Evolutionary conservation across 2,797 vertebrate species (phyloP).

Genomic region (Momotus momota): DNA sequence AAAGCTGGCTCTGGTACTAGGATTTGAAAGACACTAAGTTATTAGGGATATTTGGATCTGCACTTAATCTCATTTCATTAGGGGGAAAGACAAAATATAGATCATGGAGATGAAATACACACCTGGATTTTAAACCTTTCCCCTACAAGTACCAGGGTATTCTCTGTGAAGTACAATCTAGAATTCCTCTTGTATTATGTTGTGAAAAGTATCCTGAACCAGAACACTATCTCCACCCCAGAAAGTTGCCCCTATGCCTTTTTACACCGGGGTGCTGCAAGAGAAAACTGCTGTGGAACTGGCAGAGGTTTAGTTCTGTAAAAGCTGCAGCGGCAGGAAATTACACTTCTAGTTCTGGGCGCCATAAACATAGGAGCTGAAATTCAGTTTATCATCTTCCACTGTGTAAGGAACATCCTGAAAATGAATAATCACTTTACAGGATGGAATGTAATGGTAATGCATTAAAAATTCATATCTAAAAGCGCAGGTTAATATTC

Average conservation of each 20-base stretch:
- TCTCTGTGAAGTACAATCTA: not conserved
- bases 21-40: not conserved
- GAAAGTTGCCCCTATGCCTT: not conserved
- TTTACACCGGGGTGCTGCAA: not conserved
- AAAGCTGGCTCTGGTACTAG: not conserved
- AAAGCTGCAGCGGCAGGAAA: slow-evolving; percentile 58
- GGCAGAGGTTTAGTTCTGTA: slow-evolving; percentile 4
- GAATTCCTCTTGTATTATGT: not conserved
- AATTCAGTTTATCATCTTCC: slow-evolving; percentile 68
- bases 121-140: slow-evolving; percentile 8
- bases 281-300: not conserved
- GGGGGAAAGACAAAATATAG: not conserved
- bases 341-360: slow-evolving; percentile 45
- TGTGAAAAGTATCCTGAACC: not conserved
- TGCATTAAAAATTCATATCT: slow-evolving; percentile 65
- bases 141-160: not conserved
- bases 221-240: not conserved
- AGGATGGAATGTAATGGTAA: slow-evolving; percentile 63
- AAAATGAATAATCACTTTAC: slow-evolving; percentile 70
- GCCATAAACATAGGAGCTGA: slow-evolving; percentile 58
- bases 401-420: slow-evolving; percentile 60
- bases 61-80: not conserved
- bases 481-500: slow-evolving; percentile 72
- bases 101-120: not conserved
- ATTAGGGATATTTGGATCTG: slow-evolving; percentile 8